These are phyloP conservation scores for Ophraella communa DNA, from an alignment of 2,888 invertebrate species.

Conservation along the genomic window DNA sequence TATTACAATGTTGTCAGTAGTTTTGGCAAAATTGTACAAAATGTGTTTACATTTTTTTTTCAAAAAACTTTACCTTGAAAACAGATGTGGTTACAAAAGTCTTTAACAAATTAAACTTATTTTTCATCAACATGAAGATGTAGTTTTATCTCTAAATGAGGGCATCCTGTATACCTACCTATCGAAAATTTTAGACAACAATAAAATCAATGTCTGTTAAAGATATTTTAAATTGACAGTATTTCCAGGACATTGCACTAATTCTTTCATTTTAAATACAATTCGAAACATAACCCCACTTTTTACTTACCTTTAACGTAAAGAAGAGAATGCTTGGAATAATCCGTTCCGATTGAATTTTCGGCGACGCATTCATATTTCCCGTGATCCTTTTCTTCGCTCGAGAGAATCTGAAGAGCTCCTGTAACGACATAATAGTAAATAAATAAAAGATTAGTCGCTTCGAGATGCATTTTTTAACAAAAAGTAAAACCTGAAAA, in stretches of 20 bases:
- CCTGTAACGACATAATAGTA: constrained; percentile 63
- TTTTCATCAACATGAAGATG: too few relatives aligned
- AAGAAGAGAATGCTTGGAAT: constrained; percentile 86
- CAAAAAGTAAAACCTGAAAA: neutral
- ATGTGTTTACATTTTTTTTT: too few relatives aligned
- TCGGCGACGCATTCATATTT: constrained; percentile 97
- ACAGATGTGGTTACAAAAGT: too few relatives aligned
- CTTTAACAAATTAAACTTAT: too few relatives aligned
- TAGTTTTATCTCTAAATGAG: too few relatives aligned
- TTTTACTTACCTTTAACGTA: constrained; percentile 85
- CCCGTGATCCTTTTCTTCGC: constrained; percentile 90
- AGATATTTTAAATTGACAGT: neutral
- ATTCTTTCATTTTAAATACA: neutral
- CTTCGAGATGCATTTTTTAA: neutral
- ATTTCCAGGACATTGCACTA: neutral
- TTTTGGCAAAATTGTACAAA: too few relatives aligned
- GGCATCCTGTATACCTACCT: too few relatives aligned
- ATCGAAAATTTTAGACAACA: too few relatives aligned
- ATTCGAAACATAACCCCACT: constrained; percentile 3
- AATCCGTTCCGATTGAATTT: constrained; percentile 91
- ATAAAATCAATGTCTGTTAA: neutral
- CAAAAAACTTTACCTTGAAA: too few relatives aligned
- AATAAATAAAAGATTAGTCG: constrained; percentile 17
- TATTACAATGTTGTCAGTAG: too few relatives aligned
- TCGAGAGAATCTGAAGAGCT: constrained; percentile 86